phyloP scores from a whole-genome alignment of 2,888 invertebrate genomes.

The Drosophila niveifrons region DNA sequence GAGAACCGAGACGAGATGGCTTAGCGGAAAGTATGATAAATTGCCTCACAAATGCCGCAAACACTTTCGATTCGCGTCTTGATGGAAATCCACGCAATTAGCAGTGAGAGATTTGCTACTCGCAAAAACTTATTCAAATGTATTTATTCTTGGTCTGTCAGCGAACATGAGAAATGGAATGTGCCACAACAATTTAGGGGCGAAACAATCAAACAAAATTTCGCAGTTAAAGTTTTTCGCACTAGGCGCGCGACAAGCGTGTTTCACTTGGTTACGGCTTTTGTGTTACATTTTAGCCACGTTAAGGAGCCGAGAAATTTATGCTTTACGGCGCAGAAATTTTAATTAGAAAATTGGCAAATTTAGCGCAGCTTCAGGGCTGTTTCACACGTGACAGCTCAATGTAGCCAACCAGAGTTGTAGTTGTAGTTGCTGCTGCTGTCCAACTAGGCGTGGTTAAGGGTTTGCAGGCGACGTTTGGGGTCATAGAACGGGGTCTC shows the following conservation, averaged over 20 bases:
- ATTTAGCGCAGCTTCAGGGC: constrained; percentile 55
- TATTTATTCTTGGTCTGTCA: not conserved
- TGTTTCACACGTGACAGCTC: constrained; percentile 74
- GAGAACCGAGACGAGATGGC: not conserved
- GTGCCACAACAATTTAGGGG: constrained; percentile 6
- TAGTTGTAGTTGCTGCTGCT: constrained; percentile 10
- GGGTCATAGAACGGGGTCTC: constrained; percentile 7
- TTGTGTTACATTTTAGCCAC: constrained; percentile 62
- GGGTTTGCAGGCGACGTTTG: constrained; percentile 9
- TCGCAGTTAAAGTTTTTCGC: constrained; percentile 36
- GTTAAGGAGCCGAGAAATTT: constrained; percentile 67
- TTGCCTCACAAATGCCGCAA: constrained; percentile 19
- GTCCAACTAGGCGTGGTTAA: constrained; percentile 29
- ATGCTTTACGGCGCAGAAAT: constrained; percentile 80
- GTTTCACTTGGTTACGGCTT: constrained; percentile 39
- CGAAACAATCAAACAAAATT: constrained; percentile 16
- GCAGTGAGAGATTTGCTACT: constrained; percentile 9
- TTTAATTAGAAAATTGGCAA: constrained; percentile 81
- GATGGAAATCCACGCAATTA: constrained; percentile 45
- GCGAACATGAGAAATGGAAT: not conserved
- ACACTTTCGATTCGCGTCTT: constrained; percentile 12
- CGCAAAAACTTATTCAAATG: not conserved
- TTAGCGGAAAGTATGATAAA: constrained; percentile 50
- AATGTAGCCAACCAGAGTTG: constrained; percentile 46
- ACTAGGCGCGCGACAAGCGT: constrained; percentile 20